phyloP scores from a whole-genome alignment of 1,140 invertebrate genomes.

The Hermetia illucens region DNA sequence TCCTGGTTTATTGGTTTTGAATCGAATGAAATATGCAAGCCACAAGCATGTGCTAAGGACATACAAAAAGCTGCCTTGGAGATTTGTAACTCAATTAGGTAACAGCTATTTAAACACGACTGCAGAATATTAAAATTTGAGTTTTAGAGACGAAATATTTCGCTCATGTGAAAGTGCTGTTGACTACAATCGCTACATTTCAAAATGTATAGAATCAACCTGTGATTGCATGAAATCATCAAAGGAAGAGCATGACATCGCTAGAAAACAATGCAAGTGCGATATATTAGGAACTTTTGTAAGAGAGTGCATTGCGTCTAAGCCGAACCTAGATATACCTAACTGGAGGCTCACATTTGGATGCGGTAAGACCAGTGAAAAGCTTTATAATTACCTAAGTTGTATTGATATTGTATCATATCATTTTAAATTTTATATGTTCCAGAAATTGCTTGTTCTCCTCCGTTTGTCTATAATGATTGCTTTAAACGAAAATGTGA shows the following conservation, averaged over 20 bases:
- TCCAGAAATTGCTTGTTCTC: slow-evolving; percentile 44
- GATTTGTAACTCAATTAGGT: slow-evolving; percentile 42
- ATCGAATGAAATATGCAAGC: slow-evolving; percentile 36
- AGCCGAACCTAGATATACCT: slow-evolving; percentile 43
- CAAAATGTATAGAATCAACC: slow-evolving; percentile 54
- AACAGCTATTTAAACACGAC: too few relatives aligned
- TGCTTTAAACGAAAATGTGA: slow-evolving; percentile 62
- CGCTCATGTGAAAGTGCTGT: slow-evolving; percentile 41
- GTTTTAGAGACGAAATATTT: slow-evolving; percentile 38
- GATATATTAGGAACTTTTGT: slow-evolving; percentile 49
- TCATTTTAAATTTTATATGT: slow-evolving; percentile 19
- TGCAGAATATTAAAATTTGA: too few relatives aligned
- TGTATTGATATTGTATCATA: slow-evolving; percentile 1
- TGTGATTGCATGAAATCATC: slow-evolving; percentile 47
- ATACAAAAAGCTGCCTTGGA: slow-evolving; percentile 45
- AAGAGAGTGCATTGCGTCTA: slow-evolving; percentile 49
- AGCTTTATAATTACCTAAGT: neutral
- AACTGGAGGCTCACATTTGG: slow-evolving; percentile 51
- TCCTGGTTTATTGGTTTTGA: slow-evolving; percentile 47
- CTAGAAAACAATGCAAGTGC: slow-evolving; percentile 42
- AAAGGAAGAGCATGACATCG: slow-evolving; percentile 24
- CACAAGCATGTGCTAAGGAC: slow-evolving; percentile 38
- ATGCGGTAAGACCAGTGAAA: slow-evolving; percentile 14
- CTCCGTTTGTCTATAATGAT: slow-evolving; percentile 61
- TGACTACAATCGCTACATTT: slow-evolving; percentile 48